phyloP scores from a whole-genome alignment of 1,140 invertebrate genomes.

The Acromyrmex echinatior region DNA sequence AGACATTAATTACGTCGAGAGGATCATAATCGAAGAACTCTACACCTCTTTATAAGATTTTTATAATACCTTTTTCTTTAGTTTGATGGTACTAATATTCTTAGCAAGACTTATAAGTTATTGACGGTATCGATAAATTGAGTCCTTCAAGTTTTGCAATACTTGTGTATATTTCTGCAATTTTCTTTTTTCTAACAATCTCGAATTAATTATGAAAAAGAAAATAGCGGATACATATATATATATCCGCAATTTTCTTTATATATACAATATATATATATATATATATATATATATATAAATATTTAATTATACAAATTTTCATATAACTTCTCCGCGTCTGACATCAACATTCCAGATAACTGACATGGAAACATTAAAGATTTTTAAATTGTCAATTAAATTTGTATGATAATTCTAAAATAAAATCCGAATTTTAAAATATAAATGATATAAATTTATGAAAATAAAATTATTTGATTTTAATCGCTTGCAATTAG shows the following conservation, averaged over 20 bases:
- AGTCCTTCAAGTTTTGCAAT: not conserved
- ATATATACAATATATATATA: no score
- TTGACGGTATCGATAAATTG: not conserved
- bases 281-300: not conserved
- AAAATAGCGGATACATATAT: not conserved
- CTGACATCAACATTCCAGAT: not conserved
- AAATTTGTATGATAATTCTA: not conserved
- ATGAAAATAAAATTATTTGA: not conserved
- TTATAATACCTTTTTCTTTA: not conserved
- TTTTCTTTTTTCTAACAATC: not conserved
- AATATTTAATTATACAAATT: not conserved
- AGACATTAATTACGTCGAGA: slow-evolving; percentile 1
- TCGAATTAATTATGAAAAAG: not conserved
- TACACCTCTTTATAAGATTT: slow-evolving; percentile 13
- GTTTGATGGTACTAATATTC: not conserved
- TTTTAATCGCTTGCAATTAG: not conserved
- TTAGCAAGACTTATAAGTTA: not conserved
- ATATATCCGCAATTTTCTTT: not conserved
- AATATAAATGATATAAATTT: not conserved
- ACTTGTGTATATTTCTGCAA: not conserved
- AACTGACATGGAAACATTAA: not conserved
- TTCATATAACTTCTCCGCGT: not conserved
- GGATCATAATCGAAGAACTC: not conserved
- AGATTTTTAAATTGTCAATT: not conserved
- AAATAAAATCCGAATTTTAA: not conserved